phyloP scores from a whole-genome alignment of 2,113 vertebrate genomes.

The Eclectus roratus region DNA sequence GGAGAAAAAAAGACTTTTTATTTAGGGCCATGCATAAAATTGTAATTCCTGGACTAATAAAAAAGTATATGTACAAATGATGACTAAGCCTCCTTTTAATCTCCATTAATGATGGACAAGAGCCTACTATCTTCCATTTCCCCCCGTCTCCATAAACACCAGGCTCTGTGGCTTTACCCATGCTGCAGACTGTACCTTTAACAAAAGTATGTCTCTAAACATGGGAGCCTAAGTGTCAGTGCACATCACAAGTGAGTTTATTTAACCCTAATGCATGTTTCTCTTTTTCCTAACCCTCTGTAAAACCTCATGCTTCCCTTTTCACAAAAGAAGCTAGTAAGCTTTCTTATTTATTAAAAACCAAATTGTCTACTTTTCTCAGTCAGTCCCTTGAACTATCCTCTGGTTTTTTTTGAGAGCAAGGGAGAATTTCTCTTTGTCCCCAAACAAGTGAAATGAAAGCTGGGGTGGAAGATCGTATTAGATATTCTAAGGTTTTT shows the following conservation, averaged over 20 bases:
- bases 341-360: background rate
- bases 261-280: background rate
- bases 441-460: background rate
- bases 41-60: background rate
- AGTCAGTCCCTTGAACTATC: background rate
- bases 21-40: background rate
- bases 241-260: background rate
- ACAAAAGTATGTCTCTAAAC: background rate
- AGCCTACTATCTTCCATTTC: no score
- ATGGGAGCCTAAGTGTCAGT: background rate
- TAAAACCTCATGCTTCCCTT: background rate
- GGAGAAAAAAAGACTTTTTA: background rate
- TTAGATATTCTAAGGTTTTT: background rate
- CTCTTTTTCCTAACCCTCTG: background rate
- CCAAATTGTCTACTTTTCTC: background rate
- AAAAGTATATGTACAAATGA: background rate
- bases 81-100: background rate
- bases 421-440: background rate
- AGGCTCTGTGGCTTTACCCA: background rate
- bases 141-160: no score
- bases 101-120: background rate
- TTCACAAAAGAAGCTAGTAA: background rate
- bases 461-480: background rate
- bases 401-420: background rate
- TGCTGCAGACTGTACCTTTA: background rate